Conservation (phyloP, 2,797 vertebrate species). For the Microchirus variegatus region DNA sequence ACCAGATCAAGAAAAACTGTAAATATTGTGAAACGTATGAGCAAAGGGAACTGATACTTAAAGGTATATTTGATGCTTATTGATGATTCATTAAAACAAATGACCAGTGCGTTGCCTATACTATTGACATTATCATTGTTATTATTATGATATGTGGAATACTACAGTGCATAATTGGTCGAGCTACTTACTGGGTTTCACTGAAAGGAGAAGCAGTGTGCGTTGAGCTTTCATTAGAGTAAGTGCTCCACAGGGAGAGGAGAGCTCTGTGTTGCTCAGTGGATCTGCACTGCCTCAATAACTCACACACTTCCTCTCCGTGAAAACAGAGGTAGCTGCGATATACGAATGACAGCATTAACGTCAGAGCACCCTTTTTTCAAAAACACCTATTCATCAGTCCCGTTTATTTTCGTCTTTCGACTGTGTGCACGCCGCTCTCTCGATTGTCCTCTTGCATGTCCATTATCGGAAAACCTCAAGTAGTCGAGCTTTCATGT, state of each 20-base stretch:
- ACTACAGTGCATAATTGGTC: conserved; percentile 1
- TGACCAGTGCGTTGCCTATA: background rate
- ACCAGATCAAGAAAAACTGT: background rate
- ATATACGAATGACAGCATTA: conserved; percentile 15
- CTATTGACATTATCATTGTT: conserved; percentile 1
- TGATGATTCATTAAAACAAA: background rate
- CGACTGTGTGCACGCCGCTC: conserved; percentile 31
- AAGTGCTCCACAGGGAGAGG: conserved; percentile 32
- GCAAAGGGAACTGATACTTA: background rate
- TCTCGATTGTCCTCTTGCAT: conserved; percentile 36
- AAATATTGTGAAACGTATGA: background rate
- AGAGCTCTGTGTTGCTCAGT: conserved; percentile 32
- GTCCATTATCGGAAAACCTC: conserved; percentile 58
- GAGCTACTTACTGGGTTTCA: conserved; percentile 9
- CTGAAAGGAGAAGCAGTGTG: background rate
- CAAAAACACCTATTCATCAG: conserved; percentile 44
- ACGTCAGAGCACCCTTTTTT: conserved; percentile 18
- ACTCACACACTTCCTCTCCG: conserved; percentile 26
- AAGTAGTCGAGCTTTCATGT: conserved; percentile 61
- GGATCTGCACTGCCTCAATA: conserved; percentile 34
- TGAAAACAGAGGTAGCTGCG: conserved; percentile 18
- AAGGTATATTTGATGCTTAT: background rate
- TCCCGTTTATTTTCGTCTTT: conserved; percentile 37
- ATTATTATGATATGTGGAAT: conserved; percentile 3
- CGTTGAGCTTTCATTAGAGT: conserved; percentile 33